Evolutionary conservation across 1,140 invertebrate species (phyloP).

Genomic region (Apocrypta bakeri): DNA sequence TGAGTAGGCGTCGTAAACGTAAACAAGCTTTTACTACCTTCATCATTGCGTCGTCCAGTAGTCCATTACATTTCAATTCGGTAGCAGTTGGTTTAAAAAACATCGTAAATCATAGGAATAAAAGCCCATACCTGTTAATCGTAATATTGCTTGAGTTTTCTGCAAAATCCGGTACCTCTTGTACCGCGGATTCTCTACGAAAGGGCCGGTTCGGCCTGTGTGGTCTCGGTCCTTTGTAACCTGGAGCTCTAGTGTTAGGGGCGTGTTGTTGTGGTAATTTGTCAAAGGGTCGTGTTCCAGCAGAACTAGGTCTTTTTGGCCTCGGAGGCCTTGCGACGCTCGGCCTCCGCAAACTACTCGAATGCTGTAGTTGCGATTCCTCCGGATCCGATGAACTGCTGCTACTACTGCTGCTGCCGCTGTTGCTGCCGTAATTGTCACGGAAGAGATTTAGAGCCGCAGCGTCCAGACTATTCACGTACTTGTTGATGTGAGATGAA

Average conservation of each 20-base stretch:
- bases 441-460: slow-evolving; percentile 34
- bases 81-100: no score
- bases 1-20: no score
- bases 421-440: slow-evolving; percentile 35
- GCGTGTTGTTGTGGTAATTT: slow-evolving; percentile 72
- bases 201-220: slow-evolving; percentile 65
- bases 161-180: slow-evolving; percentile 60
- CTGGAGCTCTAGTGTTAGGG: slow-evolving; percentile 71
- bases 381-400: slow-evolving; percentile 28
- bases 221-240: slow-evolving; percentile 67
- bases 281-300: slow-evolving; percentile 64
- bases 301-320: slow-evolving; percentile 61
- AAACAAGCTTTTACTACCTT: background rate
- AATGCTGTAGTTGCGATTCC: slow-evolving; percentile 48
- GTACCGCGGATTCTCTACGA: slow-evolving; percentile 65
- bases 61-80: no score
- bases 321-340: slow-evolving; percentile 54
- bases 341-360: slow-evolving; percentile 57
- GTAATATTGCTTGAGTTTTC: slow-evolving; percentile 52
- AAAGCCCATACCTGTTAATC: slow-evolving; percentile 51
- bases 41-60: no score
- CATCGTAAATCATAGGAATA: no score
- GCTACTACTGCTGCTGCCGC: no score
- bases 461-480: slow-evolving; percentile 38
- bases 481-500: slow-evolving; percentile 32